These are phyloP conservation scores for Darevskia nairensis DNA, from an alignment of 2,797 vertebrate genomes.

Conservation along the genomic window DNA sequence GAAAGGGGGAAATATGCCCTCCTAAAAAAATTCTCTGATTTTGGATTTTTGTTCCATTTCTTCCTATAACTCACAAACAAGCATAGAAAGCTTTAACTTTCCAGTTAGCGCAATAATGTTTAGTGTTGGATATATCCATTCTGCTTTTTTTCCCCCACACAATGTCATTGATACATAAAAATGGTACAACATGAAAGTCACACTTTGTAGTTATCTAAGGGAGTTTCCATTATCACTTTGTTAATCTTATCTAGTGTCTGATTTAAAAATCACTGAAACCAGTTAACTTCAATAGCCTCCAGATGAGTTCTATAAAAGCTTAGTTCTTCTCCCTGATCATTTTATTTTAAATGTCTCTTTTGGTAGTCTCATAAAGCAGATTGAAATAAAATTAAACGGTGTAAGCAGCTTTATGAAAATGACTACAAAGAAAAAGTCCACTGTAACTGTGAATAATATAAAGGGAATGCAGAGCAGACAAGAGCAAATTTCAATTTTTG, in stretches of 20 bases:
- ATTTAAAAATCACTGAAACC: conserved; percentile 28
- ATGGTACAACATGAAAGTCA: conserved; percentile 12
- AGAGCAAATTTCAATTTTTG: neutral
- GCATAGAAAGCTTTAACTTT: neutral
- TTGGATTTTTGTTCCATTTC: neutral
- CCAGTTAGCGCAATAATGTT: neutral
- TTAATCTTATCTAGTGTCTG: conserved; percentile 24
- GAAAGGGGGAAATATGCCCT: neutral
- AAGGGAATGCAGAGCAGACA: neutral
- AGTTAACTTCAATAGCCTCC: conserved; percentile 34
- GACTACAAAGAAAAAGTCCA: too few species aligned
- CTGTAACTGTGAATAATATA: neutral
- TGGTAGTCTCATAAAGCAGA: conserved; percentile 17
- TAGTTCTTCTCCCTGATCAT: conserved; percentile 20
- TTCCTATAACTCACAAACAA: neutral
- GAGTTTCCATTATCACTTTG: conserved; percentile 38
- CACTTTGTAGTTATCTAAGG: conserved; percentile 28
- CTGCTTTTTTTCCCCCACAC: too few species aligned
- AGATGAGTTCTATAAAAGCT: neutral
- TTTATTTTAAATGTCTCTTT: conserved; percentile 39
- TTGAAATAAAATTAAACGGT: conserved; percentile 45
- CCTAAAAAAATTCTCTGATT: neutral
- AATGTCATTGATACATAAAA: neutral
- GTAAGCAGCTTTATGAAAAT: neutral
- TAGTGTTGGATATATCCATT: neutral